Percentiles rank a stretch among this genome's conserved stretches.
These are phyloP conservation scores for Microcebus ravelobensis DNA, from an alignment of 2,113 vertebrate species.

Conservation along the genomic window DNA sequence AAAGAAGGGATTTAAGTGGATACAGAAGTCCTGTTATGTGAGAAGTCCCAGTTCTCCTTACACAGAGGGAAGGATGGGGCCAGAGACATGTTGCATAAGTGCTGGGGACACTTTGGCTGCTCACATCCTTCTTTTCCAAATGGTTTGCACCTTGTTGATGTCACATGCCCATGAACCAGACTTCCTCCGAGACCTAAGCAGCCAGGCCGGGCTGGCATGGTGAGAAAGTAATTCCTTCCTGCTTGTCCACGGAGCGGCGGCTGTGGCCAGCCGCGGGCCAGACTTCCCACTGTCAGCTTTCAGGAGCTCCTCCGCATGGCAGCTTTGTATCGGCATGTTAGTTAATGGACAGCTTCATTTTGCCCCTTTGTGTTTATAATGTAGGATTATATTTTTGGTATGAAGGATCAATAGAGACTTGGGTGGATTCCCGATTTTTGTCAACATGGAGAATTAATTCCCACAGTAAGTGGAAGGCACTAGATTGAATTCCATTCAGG, in stretches of 20 bases:
- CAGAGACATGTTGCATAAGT: fast-evolving
- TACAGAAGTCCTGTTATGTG: not conserved
- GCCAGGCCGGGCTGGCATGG: not conserved
- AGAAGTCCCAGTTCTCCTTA: not conserved
- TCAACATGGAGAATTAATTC: not conserved
- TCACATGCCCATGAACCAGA: not conserved
- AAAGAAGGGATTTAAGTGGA: not conserved
- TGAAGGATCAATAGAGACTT: conserved; percentile 67
- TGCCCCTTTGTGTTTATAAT: conserved; percentile 57
- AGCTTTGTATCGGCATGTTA: conserved; percentile 63
- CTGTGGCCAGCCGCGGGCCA: not conserved
- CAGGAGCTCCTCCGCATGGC: not conserved
- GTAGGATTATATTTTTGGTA: conserved; percentile 2
- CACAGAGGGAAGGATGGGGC: not conserved
- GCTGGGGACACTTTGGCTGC: not conserved
- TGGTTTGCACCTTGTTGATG: not conserved
- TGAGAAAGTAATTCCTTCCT: not conserved
- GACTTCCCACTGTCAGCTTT: conserved; percentile 66
- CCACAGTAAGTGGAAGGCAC: not conserved
- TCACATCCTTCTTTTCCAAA: not conserved
- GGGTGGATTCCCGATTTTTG: conserved; percentile 48
- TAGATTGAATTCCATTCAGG: not conserved
- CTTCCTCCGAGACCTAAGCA: not conserved
- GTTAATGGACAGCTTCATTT: conserved; percentile 54
- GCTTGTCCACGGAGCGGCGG: fast-evolving